Base-by-base conservation (phyloP, 2,797 vertebrate species). In the Novumbra hubbsi region DNA sequence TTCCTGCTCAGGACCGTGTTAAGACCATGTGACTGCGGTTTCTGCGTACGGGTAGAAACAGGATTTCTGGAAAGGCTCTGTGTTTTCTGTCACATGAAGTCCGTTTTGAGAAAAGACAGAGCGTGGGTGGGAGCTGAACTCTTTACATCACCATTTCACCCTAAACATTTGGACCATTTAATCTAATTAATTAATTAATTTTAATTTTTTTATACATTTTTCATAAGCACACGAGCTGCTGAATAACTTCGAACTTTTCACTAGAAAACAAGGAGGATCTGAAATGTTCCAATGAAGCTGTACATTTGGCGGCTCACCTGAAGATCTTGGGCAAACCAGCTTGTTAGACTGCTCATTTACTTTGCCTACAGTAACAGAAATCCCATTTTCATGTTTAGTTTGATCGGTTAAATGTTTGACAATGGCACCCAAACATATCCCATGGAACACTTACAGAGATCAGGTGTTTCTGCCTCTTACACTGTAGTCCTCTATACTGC, bases 101-200 rank as follows among this genome's bases (percentile, higher is more conserved):
- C 8, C 71, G 24, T 9, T 11, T 68, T 72, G 76, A 87, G 77
- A 27, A 76, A 76, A 86, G 68, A 77, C 79, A 81, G 76, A 71
- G 63, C 48, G 52, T 68, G 14, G 11, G 28, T 45, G 48, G 65
- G 65, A 30, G 63, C 30, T 45, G 28, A n/a, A 16, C 8, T 9
- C 64, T 38, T 67, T 38, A n/a, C n/a, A n/a, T n/a, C 28, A 3
- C 64, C n/a, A 11, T 7, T 5, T 19, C 49, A 16, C 16, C 49
- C 17, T 4, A 17, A 50, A 50, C 49, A 17, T 50, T 12, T 50
- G 5, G 17, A 5, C 49, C 49, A 52, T n/a, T 19, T n/a, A 16
- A 55, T n/a, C n/a, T n/a, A n/a, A n/a, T n/a, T n/a, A n/a, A n/a
- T n/a, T n/a, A n/a, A n/a, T n/a, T n/a, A n/a, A n/a, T n/a, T n/a